Evolutionary conservation across 2,797 vertebrate genomes (phyloP).

Genomic region (Microcaecilia unicolor): DNA sequence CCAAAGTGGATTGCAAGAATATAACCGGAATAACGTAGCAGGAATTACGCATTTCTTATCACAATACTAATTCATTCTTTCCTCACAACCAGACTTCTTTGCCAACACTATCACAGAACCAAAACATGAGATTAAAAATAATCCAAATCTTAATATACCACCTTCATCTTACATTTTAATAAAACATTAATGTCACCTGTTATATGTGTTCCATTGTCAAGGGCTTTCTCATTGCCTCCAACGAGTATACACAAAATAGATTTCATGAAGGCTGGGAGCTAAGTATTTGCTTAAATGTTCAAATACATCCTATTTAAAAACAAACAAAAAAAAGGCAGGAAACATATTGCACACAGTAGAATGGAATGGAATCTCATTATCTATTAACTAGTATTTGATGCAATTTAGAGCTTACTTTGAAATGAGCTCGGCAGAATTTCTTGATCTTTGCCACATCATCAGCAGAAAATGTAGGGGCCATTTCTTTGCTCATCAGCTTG

Average conservation of each 20-base stretch:
- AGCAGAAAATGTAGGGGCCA: conserved; percentile 46
- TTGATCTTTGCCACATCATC: conserved; percentile 65
- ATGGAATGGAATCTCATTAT: conserved; percentile 49
- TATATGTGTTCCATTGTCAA: conserved; percentile 57
- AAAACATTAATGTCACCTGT: conserved; percentile 71
- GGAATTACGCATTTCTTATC: no score
- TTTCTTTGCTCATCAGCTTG: conserved; percentile 67
- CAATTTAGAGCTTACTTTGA: conserved; percentile 55
- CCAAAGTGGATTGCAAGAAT: no score
- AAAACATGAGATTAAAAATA: no score
- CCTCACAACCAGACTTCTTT: no score
- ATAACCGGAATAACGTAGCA: no score
- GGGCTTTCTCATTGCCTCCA: conserved; percentile 63
- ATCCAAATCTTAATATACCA: no score
- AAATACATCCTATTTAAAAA: conserved; percentile 63
- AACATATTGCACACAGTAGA: conserved; percentile 40
- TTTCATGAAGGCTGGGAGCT: conserved; percentile 65
- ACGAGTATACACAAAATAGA: conserved; percentile 61
- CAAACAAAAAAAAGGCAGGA: no score
- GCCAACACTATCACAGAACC: no score
- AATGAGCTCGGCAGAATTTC: conserved; percentile 67
- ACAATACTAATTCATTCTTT: no score
- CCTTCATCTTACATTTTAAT: conserved; percentile 70
- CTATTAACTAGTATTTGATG: conserved; percentile 40
- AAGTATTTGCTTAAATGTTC: conserved; percentile 66